Conservation (phyloP, 2,113 vertebrate genomes). For the Heliornis fulica region DNA sequence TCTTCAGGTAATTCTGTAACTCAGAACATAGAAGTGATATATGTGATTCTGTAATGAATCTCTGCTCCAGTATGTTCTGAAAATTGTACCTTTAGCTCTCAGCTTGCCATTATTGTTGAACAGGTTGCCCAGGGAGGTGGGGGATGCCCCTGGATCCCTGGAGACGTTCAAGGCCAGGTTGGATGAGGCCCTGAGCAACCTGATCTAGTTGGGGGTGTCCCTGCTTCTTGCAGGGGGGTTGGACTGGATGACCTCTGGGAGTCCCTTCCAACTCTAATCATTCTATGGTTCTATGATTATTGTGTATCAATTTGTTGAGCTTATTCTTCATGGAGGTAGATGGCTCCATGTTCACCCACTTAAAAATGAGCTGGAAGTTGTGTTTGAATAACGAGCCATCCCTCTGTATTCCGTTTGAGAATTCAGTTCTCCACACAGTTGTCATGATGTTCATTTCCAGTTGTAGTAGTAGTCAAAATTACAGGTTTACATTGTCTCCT, state of each 20-base stretch:
- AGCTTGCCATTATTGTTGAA: not conserved
- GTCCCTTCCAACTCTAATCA: too few species aligned
- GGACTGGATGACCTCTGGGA: too few species aligned
- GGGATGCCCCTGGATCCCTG: too few species aligned
- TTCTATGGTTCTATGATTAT: too few species aligned
- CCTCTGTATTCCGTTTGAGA: not conserved
- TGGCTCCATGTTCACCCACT: not conserved
- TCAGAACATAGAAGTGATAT: not conserved
- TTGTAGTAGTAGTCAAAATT: not conserved
- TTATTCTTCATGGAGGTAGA: not conserved
- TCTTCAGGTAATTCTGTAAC: not conserved
- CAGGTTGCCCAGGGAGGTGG: too few species aligned
- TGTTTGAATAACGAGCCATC: not conserved
- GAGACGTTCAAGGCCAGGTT: too few species aligned
- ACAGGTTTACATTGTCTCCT: not conserved
- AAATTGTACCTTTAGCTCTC: not conserved
- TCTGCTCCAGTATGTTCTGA: not conserved
- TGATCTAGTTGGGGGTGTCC: too few species aligned
- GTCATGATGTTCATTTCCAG: not conserved
- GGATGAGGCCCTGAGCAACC: too few species aligned
- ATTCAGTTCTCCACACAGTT: not conserved
- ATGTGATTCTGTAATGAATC: not conserved
- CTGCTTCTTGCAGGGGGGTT: too few species aligned
- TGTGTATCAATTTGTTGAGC: not conserved
- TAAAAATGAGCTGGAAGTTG: not conserved